Base-by-base conservation (phyloP, 2,113 vertebrate species). In the Centropristis striata region DNA sequence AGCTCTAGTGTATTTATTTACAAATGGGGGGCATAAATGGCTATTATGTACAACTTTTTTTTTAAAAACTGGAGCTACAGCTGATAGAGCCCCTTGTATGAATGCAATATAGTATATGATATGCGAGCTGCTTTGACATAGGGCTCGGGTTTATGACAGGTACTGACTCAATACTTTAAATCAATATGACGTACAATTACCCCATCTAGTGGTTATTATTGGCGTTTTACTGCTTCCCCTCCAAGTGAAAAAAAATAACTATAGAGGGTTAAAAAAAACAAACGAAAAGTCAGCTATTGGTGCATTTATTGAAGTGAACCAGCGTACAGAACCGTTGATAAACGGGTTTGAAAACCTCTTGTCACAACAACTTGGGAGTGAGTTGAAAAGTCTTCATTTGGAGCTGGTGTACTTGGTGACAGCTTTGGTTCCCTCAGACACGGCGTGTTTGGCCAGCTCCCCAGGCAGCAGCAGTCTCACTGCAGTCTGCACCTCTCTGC, bases 361-460 rank as follows among this genome's bases (percentile, higher is more conserved):
- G 4, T 23, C 11, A 3, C 0, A 27, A 15, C 28, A 59, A 1
- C 25, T 13, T 0, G 1, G 8, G 2, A 0, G 7, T 2, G 21
- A 7, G 15, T 12, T 10, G 8, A 14, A 5, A 14, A 9, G 49
- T n/a, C 1, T 32, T 94, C 85, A 96, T 60, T 95, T 95, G 64
- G 94, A 95, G 86, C 95, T 96, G 76, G 95, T 95, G 88, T 96
- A 96, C 83, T 96, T 95, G 5, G 95, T 95, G 74, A 96, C 95
- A 0, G 95, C 95, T 46, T 95, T 95, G 80, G 95, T 95, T 41
- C 95, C 95, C 81, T 95, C 95, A 0, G 94, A 95, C 80, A 95
- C 95, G 1, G 95, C 95, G 79, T 96, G 95, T 28, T 95, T 96
- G 8, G 94, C 95, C 57, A 96, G 92, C 72, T 95, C 95, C 15